Conservation (phyloP, 2,888 invertebrate species). For the Idaea dimidiata region DNA sequence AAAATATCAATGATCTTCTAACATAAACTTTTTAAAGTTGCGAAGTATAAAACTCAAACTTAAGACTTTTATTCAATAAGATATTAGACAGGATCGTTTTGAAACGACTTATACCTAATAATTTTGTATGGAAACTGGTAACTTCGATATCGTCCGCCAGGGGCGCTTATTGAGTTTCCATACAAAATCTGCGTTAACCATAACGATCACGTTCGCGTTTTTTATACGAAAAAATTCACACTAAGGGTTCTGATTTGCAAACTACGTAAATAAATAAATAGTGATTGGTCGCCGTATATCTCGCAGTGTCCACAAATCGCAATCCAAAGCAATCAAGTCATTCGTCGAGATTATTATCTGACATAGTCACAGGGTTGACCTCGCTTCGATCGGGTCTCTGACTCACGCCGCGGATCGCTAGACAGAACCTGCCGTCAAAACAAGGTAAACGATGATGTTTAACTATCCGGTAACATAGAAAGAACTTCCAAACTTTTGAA, state of each 20-base stretch:
- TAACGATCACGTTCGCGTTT: too few species aligned
- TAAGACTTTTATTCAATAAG: neutral
- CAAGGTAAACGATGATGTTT: conserved; percentile 30
- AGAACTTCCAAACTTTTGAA: neutral
- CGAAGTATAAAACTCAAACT: neutral
- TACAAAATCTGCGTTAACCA: too few species aligned
- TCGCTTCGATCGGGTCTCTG: neutral
- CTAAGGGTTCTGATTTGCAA: too few species aligned
- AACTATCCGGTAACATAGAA: conserved; percentile 20
- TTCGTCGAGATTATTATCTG: neutral
- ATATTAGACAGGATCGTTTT: too few species aligned
- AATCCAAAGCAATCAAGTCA: neutral
- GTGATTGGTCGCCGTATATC: neutral
- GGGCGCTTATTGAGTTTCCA: too few species aligned
- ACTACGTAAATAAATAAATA: neutral
- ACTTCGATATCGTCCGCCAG: too few species aligned
- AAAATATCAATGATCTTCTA: neutral
- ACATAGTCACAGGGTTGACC: neutral
- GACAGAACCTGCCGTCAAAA: conserved; percentile 46
- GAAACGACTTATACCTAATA: too few species aligned
- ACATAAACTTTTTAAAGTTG: neutral
- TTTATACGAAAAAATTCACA: too few species aligned
- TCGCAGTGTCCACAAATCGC: neutral
- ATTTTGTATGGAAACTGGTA: too few species aligned
- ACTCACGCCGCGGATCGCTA: conserved; percentile 28